A percentile compares a stretch with the other conserved stretches of the same genome.
Conservation (phyloP, 2,113 vertebrate genomes). For the Ondatra zibethicus region DNA sequence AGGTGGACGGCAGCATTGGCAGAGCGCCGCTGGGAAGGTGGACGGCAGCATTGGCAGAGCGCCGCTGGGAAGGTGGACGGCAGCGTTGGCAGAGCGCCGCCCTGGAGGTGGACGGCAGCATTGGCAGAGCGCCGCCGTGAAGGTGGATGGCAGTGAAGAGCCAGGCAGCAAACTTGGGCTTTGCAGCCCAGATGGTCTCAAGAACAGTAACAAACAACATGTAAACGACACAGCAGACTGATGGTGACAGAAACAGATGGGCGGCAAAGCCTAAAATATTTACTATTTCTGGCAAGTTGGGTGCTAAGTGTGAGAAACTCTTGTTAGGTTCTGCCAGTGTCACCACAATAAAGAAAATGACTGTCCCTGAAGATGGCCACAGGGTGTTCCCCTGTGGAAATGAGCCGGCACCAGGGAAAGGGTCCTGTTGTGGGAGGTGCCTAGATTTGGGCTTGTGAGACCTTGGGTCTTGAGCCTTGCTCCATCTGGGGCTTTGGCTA, state of each 20-base stretch:
- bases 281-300: neutral
- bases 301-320: neutral
- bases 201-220: neutral
- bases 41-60: neutral
- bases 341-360: neutral
- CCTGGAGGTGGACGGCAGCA: too few species aligned
- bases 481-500: neutral
- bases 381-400: neutral
- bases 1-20: too few species aligned
- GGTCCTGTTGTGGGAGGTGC: neutral
- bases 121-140: too few species aligned
- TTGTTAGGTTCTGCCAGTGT: accelerated
- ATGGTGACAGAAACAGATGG: neutral
- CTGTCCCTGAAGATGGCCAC: neutral
- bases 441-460: neutral
- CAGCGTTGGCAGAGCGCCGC: too few species aligned
- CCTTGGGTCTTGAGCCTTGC: neutral
- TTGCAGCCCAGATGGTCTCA: neutral
- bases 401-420: too few species aligned
- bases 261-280: neutral
- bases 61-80: too few species aligned
- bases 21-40: too few species aligned
- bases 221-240: neutral
- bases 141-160: too few species aligned
- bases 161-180: neutral